A percentile compares a stretch with the other conserved stretches of the same genome.
These are phyloP conservation scores for Zenarchopterus dispar DNA, from an alignment of 2,797 vertebrate genomes.

Conservation along the genomic window DNA sequence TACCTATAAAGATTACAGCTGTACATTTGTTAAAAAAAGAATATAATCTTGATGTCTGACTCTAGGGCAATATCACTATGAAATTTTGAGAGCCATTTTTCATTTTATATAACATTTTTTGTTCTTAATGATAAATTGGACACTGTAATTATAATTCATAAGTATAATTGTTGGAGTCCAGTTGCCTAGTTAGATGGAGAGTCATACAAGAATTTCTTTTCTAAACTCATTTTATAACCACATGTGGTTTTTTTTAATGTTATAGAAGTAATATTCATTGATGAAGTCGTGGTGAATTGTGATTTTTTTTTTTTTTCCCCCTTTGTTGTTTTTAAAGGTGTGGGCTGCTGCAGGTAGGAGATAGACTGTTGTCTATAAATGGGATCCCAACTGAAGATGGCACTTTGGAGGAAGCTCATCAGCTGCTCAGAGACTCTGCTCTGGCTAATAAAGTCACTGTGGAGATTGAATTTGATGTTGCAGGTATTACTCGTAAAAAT, in stretches of 20 bases:
- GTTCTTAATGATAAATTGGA: too few species aligned
- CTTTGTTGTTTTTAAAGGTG: constrained; percentile 80
- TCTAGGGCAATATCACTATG: too few species aligned
- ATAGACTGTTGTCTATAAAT: constrained; percentile 93
- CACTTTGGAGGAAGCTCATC: constrained; percentile 96
- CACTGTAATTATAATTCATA: too few species aligned
- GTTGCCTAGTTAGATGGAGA: too few species aligned
- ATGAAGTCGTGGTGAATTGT: background rate
- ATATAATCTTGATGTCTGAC: too few species aligned
- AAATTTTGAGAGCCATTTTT: too few species aligned
- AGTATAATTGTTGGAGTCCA: too few species aligned
- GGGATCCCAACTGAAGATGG: constrained; percentile 94
- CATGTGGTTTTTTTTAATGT: background rate
- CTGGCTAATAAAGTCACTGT: constrained; percentile 92
- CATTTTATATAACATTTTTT: too few species aligned
- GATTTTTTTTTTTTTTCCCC: background rate
- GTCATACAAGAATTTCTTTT: too few species aligned
- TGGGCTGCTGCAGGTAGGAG: constrained; percentile 94
- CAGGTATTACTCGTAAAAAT: constrained; percentile 78
- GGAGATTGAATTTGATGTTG: constrained; percentile 95
- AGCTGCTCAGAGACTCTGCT: constrained; percentile 93
- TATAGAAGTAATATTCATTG: background rate
- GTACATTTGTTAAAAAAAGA: too few species aligned
- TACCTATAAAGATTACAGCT: too few species aligned
- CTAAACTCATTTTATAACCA: too few species aligned